Conservation (phyloP, 2,797 vertebrate species). For the Galaxias olidus region DNA sequence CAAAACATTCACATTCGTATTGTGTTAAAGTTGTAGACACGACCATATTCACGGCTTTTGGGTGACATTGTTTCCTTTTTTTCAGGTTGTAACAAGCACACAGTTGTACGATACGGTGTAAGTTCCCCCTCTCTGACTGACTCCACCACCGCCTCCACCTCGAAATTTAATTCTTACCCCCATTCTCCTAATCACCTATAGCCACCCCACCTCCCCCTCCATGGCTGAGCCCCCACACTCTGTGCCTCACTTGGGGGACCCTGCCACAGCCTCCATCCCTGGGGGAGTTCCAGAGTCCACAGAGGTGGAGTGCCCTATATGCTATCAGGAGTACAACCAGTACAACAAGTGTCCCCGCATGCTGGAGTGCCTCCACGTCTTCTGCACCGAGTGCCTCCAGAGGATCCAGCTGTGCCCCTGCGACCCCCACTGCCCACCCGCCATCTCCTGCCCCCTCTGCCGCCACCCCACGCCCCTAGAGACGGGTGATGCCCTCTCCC, state of each 20-base stretch:
- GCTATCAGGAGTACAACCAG: slow-evolving; percentile 81
- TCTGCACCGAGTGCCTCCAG: slow-evolving; percentile 79
- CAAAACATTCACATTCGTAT: too few species aligned
- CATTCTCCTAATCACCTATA: background rate
- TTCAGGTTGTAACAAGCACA: too few species aligned
- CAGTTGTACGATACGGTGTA: background rate
- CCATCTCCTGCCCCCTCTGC: slow-evolving; percentile 79
- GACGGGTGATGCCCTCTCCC: slow-evolving; percentile 55
- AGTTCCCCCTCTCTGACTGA: slow-evolving; percentile 6
- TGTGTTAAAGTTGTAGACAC: too few species aligned
- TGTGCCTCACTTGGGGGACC: slow-evolving; percentile 28
- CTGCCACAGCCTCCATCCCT: slow-evolving; percentile 20
- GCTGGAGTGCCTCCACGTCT: slow-evolving; percentile 79
- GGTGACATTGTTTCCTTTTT: too few species aligned
- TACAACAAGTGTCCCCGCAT: slow-evolving; percentile 73
- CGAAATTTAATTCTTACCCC: background rate
- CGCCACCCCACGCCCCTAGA: slow-evolving; percentile 73
- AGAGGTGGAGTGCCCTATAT: slow-evolving; percentile 79
- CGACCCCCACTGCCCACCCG: slow-evolving; percentile 40
- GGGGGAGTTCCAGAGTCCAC: slow-evolving; percentile 51
- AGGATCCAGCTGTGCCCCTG: slow-evolving; percentile 69
- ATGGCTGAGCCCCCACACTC: slow-evolving; percentile 53
- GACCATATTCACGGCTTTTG: too few species aligned
- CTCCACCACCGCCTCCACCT: background rate
- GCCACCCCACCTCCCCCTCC: slow-evolving; percentile 6